phyloP scores from a whole-genome alignment of 1,140 invertebrate species.

The Zaprionus ornatus region DNA sequence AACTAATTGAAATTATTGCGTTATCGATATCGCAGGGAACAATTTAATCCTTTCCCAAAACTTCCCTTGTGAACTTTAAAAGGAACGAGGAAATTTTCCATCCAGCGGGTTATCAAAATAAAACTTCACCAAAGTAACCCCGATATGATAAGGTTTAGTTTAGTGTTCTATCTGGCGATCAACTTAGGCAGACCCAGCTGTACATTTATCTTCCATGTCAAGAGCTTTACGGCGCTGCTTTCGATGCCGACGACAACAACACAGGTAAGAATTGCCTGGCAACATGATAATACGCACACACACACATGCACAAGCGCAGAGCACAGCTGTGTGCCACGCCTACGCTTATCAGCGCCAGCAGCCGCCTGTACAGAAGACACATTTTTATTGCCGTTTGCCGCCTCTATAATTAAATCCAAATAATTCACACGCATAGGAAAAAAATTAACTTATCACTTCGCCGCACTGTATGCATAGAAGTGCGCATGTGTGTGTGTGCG shows the following conservation, averaged over 20 bases:
- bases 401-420: slow-evolving; percentile 39
- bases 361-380: slow-evolving; percentile 12
- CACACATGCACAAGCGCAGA: background rate
- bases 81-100: background rate
- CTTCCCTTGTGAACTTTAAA: no score
- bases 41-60: no score
- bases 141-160: background rate
- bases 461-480: slow-evolving; percentile 10
- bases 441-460: slow-evolving; percentile 38
- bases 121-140: background rate
- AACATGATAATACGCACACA: slow-evolving; percentile 39
- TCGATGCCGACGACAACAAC: slow-evolving; percentile 5
- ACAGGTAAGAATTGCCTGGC: slow-evolving; percentile 39
- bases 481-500: background rate
- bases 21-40: background rate
- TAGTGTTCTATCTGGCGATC: background rate
- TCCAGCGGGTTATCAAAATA: background rate
- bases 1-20: no score
- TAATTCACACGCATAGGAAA: slow-evolving; percentile 12
- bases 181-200: slow-evolving; percentile 8
- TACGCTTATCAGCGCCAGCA: slow-evolving; percentile 55
- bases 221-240: slow-evolving; percentile 21
- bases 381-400: slow-evolving; percentile 40
- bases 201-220: slow-evolving; percentile 20
- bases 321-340: slow-evolving; percentile 43